phyloP scores from a whole-genome alignment of 1,140 invertebrate species.

The Megalopta genalis region DNA sequence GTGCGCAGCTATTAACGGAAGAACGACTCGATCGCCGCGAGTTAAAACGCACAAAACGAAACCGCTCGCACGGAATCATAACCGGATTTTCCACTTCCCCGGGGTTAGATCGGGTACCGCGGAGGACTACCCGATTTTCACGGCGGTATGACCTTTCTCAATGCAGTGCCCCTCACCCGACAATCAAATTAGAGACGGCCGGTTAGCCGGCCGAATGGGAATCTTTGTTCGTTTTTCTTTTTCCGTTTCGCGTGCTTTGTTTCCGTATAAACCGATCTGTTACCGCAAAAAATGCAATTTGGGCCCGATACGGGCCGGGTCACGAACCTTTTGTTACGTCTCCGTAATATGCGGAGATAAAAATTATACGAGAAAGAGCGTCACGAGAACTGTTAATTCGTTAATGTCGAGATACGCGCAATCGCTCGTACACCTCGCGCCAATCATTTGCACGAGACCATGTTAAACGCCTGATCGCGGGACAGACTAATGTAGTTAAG shows the following conservation, averaged over 20 bases:
- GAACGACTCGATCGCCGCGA: slow-evolving; percentile 48
- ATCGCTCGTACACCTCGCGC: neutral
- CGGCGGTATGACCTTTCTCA: slow-evolving; percentile 67
- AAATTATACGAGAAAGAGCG: neutral
- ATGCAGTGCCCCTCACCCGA: slow-evolving; percentile 45
- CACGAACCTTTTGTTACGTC: neutral
- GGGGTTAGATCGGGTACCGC: slow-evolving; percentile 5
- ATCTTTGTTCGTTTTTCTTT: slow-evolving; percentile 52
- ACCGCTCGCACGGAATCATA: slow-evolving; percentile 51
- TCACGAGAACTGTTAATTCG: slow-evolving; percentile 18
- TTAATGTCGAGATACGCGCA: neutral
- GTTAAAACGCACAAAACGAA: slow-evolving; percentile 39
- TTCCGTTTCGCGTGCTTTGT: slow-evolving; percentile 56
- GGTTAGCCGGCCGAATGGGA: slow-evolving; percentile 64
- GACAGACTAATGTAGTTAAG: neutral
- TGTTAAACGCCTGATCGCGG: neutral
- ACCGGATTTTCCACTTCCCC: slow-evolving; percentile 57
- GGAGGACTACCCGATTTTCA: slow-evolving; percentile 63
- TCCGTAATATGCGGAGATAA: neutral
- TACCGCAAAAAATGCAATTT: slow-evolving; percentile 19
- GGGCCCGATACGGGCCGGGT: slow-evolving; percentile 19
- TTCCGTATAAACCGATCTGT: slow-evolving; percentile 11
- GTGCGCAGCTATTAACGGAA: slow-evolving; percentile 24
- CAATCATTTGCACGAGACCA: neutral
- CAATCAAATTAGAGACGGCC: slow-evolving; percentile 68